phyloP scores from a whole-genome alignment of 2,797 vertebrate species.

The Bryconaethiops microstoma region DNA sequence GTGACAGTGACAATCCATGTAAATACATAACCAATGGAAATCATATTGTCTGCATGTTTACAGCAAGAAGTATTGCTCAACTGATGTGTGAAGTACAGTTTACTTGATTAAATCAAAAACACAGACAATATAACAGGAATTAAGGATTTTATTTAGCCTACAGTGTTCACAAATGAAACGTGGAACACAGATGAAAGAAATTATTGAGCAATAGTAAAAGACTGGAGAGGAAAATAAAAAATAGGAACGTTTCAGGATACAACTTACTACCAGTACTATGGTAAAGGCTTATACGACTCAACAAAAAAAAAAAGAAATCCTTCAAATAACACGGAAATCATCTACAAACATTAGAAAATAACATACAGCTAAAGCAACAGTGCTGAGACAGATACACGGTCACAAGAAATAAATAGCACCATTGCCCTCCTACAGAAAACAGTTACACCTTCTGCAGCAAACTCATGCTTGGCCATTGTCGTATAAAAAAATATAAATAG shows the following conservation, averaged over 20 bases:
- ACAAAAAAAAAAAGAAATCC: conserved; percentile 1
- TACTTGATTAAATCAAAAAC: background rate
- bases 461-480: conserved; percentile 60
- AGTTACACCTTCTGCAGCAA: conserved; percentile 42
- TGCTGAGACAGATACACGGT: conserved; percentile 20
- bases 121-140: background rate
- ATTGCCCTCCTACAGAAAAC: conserved; percentile 27
- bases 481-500: conserved; percentile 82
- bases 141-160: conserved; percentile 41
- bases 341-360: conserved; percentile 24
- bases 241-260: background rate
- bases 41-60: no score
- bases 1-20: background rate
- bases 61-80: background rate
- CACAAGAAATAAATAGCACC: conserved; percentile 50
- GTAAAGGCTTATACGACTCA: conserved; percentile 10
- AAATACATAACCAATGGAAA: no score
- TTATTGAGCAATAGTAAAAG: background rate
- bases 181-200: conserved; percentile 1
- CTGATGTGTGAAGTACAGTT: background rate
- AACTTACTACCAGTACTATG: background rate
- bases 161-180: conserved; percentile 18
- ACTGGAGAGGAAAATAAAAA: background rate
- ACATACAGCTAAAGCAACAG: conserved; percentile 9
- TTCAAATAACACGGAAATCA: conserved; percentile 5